Conservation (phyloP, 2,113 vertebrate genomes). For the Cranoglanis bouderius region DNA sequence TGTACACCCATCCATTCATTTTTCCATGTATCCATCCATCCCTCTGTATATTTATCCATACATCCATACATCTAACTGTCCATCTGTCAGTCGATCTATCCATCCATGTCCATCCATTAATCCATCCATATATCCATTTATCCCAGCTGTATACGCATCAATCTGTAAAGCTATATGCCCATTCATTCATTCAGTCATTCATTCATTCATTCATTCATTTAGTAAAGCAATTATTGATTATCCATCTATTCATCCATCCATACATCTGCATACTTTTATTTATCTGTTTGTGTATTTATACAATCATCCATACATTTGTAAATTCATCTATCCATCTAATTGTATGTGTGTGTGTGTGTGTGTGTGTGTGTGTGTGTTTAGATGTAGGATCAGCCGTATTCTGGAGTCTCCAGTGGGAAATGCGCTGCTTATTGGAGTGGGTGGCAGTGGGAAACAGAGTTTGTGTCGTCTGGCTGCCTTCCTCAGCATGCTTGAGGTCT, state of each 20-base stretch:
- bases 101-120: too few relatives aligned
- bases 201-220: background rate
- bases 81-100: background rate
- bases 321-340: background rate
- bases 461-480: slow-evolving; percentile 74
- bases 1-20: background rate
- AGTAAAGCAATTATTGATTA: background rate
- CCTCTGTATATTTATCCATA: background rate
- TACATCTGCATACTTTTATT: background rate
- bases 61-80: background rate
- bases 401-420: slow-evolving; percentile 76
- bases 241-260: background rate
- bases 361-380: slow-evolving; percentile 52
- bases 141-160: background rate
- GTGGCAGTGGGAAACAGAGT: slow-evolving; percentile 76
- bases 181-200: background rate
- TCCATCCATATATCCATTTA: too few relatives aligned
- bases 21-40: background rate
- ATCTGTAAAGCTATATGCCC: too few relatives aligned
- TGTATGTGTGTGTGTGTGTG: background rate
- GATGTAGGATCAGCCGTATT: slow-evolving; percentile 77
- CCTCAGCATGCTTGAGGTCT: slow-evolving; percentile 74
- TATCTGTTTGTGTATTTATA: background rate
- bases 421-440: slow-evolving; percentile 74
- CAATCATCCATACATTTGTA: background rate